Evolutionary conservation across 2,888 invertebrate species (phyloP), one percentile per base, ranked within the genome.

Genomic region (Eupeodes luniger): DNA sequence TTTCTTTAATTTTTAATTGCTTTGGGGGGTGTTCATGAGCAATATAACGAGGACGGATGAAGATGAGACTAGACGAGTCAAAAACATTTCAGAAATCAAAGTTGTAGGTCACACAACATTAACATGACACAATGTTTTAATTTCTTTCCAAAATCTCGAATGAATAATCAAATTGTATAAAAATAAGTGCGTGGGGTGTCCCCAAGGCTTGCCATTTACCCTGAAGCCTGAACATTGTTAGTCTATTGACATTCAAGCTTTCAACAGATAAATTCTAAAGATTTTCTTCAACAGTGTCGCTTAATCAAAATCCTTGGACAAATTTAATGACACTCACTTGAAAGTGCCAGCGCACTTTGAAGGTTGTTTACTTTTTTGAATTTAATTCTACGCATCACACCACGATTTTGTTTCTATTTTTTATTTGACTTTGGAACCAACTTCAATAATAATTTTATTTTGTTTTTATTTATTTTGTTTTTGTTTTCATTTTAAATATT

Each of bases 261-360:
- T 55, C 27, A 72, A 47, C 40, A 40, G 2, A 53, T 57, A 75
- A 62, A 74, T 62, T 55, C 53, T 16, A 27, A 57, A 27, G 49
- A 49, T 64, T 36, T 69, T 72, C 49, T 36, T 16, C 34, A 14
- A 55, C 16, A 40, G 40, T 79, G 62, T 49, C 69, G 67, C 27
- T 61, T 83, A 74, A 75, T 79, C 74, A 74, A 72, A 67, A 55
- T 85, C 85, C 77, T 81, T 85, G 85, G 53, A 72, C 27, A 44
- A 53, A 51, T 40, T 40, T 34, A 55, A 70, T 64, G 49, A 70
- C 66, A 83, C 79, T 59, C 53, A 55, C 40, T 47, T 59, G 14
- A 44, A 1, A 9, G 40, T 40, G 27, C 27, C 27, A 27, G 4
- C 9, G 6, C 9, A 9, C 6, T 72, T 66, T 67, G 77, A 85